phyloP scores from a whole-genome alignment of 2,113 vertebrate genomes.

The Rhodinocichla rosea region DNA sequence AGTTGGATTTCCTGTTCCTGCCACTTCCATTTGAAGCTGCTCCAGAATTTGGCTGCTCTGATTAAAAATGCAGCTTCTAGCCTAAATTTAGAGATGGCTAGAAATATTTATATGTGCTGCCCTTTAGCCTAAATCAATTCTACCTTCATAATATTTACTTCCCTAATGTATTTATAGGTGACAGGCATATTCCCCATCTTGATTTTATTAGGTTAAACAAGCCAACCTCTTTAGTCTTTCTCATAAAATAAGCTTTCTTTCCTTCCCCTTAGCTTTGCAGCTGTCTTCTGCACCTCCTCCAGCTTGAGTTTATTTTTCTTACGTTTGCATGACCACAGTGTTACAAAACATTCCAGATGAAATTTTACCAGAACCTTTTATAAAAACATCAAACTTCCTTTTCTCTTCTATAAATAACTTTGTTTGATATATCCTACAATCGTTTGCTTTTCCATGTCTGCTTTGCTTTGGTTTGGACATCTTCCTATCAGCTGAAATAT shows the following conservation, averaged over 20 bases:
- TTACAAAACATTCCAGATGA: not conserved
- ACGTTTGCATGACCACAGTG: not conserved
- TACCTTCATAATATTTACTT: constrained; percentile 58
- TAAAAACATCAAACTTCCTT: constrained; percentile 34
- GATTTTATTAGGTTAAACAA: constrained; percentile 52
- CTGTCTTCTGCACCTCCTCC: constrained; percentile 6
- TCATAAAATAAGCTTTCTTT: constrained; percentile 27
- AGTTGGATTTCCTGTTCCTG: constrained; percentile 22
- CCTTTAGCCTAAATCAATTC: constrained; percentile 50
- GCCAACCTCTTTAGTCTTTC: constrained; percentile 22
- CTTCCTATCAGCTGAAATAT: not conserved
- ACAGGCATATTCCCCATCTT: constrained; percentile 15
- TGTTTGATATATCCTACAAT: not conserved
- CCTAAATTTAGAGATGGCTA: constrained; percentile 48
- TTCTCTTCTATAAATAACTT: constrained; percentile 41
- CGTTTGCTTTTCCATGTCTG: not conserved
- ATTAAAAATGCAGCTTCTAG: constrained; percentile 31
- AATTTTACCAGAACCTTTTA: not conserved
- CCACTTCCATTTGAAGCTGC: not conserved
- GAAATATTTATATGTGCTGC: constrained; percentile 48
- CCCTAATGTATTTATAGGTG: constrained; percentile 54
- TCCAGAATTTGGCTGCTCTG: not conserved
- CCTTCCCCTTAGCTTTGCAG: not conserved
- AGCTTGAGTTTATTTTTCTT: constrained; percentile 30
- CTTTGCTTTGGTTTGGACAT: not conserved